Base-by-base conservation (phyloP, 2,888 invertebrate genomes). In the Priocnemis perturbator region DNA sequence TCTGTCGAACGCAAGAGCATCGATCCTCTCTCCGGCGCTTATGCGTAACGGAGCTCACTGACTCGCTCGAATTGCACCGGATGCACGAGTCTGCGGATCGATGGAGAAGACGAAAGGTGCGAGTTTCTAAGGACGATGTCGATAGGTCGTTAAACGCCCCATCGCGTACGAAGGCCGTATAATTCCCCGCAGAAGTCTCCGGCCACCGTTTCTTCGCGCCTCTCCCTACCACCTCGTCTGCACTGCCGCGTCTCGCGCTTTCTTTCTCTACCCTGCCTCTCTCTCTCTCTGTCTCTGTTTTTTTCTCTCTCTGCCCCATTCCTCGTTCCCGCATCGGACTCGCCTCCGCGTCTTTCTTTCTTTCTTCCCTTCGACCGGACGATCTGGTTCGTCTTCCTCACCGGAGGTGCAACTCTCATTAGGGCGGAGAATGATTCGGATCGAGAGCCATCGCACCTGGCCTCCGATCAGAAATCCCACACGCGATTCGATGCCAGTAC, bases 381-480 rank as follows among this genome's bases (percentile, higher is more conserved):
- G 64, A 60, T 65, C 57, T 15, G 56, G 11, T 45, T 65, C 67
- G 58, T 64, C 45, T 37, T 37, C 37, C 37, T 37, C 60, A 23
- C 30, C 64, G 64, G 30, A 52, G 74, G 73, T 73, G 70, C 78
- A 73, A 64, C 75, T 78, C 71, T 83, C 73, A 83, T 81, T 81
- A 76, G 77, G 76, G 80, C 79, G 76, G 75, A 64, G 71, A 79
- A 78, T 67, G 77, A 78, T 78, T 74, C 45, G 59, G 68, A 78
- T 78, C 77, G 73, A 71, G 47, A 19, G 58, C 69, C 68, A 60
- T 52, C 73, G 77, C 83, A 83, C 80, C 83, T 84, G 83, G 79
- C 79, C 14, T 52, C 50, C 74, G 67, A 69, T 72, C 64, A 60
- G 64, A 69, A 69, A 60, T 74, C 73, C 73, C 69, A 74, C 76